A percentile compares a stretch with the other conserved stretches of the same genome.
These are phyloP conservation scores for Cassiopea andromeda DNA, from an alignment of 30 jellyfish, hydroid and myxozoan genomes.

Conservation along the genomic window DNA sequence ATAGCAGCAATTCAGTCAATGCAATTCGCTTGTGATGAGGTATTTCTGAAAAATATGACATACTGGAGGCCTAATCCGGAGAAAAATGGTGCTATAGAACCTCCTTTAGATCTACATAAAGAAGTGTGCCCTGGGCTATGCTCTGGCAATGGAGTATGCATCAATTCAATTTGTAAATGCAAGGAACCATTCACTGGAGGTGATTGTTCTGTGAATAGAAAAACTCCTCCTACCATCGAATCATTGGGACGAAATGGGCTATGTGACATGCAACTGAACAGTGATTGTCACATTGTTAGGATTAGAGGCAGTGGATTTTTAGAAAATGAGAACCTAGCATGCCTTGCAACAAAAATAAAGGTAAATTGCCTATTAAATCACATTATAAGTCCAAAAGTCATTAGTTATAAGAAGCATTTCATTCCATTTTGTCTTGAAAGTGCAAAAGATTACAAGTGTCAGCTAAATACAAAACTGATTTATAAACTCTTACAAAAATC, in stretches of 20 bases:
- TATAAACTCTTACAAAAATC: not conserved
- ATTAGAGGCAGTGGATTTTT: slow-evolving; percentile 69
- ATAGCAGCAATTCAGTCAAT: slow-evolving; percentile 54
- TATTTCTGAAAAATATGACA: slow-evolving; percentile 41
- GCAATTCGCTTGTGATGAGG: slow-evolving; percentile 69
- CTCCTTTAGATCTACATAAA: slow-evolving; percentile 69
- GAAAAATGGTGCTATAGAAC: slow-evolving; percentile 37
- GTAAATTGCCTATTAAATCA: slow-evolving; percentile 22
- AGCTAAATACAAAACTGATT: not conserved
- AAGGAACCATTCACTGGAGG: slow-evolving; percentile 56
- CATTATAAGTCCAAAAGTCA: not conserved
- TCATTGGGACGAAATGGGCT: slow-evolving; percentile 60
- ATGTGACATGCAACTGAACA: slow-evolving; percentile 62
- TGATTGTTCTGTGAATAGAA: slow-evolving; percentile 70
- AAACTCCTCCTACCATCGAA: slow-evolving; percentile 35
- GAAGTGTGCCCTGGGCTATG: slow-evolving; percentile 75
- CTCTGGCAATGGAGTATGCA: slow-evolving; percentile 75
- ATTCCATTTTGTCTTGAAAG: not conserved
- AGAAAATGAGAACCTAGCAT: slow-evolving; percentile 57
- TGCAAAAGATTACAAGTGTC: not conserved
- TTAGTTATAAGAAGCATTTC: not conserved
- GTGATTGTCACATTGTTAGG: slow-evolving; percentile 70
- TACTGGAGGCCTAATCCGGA: slow-evolving; percentile 47
- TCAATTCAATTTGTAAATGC: slow-evolving; percentile 77
- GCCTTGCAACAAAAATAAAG: slow-evolving; percentile 62